Evolutionary conservation across 2,797 vertebrate species (phyloP).

Genomic region (Leuciscus waleckii): DNA sequence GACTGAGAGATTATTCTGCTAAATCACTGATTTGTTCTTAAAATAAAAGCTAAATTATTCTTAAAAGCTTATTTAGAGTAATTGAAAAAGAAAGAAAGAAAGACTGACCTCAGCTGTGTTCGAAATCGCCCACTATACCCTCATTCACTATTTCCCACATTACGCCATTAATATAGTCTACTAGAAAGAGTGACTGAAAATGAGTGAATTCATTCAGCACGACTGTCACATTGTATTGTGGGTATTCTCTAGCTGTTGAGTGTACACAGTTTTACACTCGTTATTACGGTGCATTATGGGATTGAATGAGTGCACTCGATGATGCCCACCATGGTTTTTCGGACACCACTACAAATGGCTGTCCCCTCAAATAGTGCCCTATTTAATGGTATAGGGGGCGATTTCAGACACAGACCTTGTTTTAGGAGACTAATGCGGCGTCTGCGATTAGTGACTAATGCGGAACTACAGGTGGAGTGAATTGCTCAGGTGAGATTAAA

Average conservation of each 20-base stretch:
- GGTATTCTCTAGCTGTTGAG: no score
- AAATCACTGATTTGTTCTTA: background rate
- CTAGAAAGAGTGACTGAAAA: no score
- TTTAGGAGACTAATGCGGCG: background rate
- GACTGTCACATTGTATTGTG: no score
- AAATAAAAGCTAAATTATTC: background rate
- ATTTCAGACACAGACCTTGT: background rate
- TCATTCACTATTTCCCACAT: no score
- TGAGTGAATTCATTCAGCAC: background rate
- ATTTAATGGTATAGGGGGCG: no score
- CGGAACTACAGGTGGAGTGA: background rate
- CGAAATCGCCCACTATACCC: no score
- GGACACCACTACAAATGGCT: background rate
- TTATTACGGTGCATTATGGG: background rate
- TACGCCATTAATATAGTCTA: no score
- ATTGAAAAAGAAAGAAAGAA: background rate
- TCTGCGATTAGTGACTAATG: conserved; percentile 33
- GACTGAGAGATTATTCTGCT: background rate
- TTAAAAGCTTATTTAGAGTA: no score
- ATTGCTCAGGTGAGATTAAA: conserved; percentile 21
- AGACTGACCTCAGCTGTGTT: no score
- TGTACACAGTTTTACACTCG: background rate
- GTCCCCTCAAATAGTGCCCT: background rate
- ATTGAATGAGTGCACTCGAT: background rate
- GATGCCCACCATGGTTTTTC: background rate